Percentiles rank a stretch among this genome's conserved stretches.
These are phyloP conservation scores for Drosophila biarmipes DNA, from an alignment of 1,140 invertebrate genomes.

Conservation along the genomic window DNA sequence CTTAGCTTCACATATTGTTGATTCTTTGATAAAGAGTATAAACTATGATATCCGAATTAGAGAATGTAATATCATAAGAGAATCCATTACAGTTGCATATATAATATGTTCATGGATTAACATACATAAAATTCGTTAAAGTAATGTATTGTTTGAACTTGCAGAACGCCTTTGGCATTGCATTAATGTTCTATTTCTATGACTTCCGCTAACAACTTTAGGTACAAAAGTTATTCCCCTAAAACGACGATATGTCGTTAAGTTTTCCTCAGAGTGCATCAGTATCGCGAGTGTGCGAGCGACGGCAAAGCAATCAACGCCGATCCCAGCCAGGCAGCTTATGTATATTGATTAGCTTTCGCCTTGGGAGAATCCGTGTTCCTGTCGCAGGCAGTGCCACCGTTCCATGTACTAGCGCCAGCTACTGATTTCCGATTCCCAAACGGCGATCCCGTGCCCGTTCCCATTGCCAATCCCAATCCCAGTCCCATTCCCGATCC, in stretches of 20 bases:
- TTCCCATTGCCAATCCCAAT: constrained; percentile 9
- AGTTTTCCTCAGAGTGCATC: constrained; percentile 14
- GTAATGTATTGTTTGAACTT: no score
- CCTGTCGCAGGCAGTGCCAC: constrained; percentile 72
- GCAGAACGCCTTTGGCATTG: no score
- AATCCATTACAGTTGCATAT: no score
- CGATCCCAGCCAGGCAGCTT: constrained; percentile 45
- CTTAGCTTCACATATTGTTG: no score
- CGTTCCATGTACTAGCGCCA: constrained; percentile 76
- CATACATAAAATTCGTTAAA: no score
- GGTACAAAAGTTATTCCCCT: neutral
- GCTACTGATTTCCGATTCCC: constrained; percentile 57
- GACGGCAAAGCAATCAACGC: constrained; percentile 49
- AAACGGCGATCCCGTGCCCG: constrained; percentile 17
- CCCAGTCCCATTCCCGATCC: constrained; percentile 21
- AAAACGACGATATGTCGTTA: neutral
- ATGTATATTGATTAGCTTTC: constrained; percentile 77
- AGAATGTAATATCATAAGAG: no score
- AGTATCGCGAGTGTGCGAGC: constrained; percentile 20
- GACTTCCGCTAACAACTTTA: no score
- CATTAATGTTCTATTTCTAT: no score
- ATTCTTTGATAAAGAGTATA: no score
- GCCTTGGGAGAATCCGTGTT: constrained; percentile 68
- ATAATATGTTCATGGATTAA: no score
- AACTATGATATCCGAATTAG: no score